Conservation (phyloP, 2,888 invertebrate species). For the Lamproptera curius region DNA sequence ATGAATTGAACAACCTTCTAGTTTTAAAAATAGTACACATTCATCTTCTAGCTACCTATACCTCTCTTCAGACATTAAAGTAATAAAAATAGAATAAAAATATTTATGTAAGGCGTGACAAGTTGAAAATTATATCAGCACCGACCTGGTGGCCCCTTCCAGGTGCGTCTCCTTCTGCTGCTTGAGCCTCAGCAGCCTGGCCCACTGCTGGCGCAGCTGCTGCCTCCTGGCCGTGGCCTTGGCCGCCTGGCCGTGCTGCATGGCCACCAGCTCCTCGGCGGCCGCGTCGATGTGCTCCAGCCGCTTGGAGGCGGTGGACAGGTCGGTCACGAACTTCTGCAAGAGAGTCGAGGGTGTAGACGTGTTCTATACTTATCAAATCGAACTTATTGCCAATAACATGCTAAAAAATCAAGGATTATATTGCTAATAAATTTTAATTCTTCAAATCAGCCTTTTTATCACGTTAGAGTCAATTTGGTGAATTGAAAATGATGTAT, state of each 20-base stretch:
- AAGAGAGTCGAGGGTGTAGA: too few species aligned
- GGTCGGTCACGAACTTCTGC: slow-evolving; percentile 94
- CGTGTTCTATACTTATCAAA: too few species aligned
- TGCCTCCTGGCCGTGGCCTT: slow-evolving; percentile 82
- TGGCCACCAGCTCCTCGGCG: slow-evolving; percentile 89
- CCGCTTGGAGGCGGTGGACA: slow-evolving; percentile 95
- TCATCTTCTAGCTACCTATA: too few species aligned
- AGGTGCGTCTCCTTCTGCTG: slow-evolving; percentile 93
- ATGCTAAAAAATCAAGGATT: too few species aligned
- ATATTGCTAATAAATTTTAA: too few species aligned
- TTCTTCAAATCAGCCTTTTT: too few species aligned
- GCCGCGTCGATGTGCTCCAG: slow-evolving; percentile 93
- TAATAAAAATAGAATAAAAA: background rate
- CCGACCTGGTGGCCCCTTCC: slow-evolving; percentile 90
- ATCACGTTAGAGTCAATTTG: too few species aligned
- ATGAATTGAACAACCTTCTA: too few species aligned
- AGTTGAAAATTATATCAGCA: background rate
- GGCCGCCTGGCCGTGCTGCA: slow-evolving; percentile 88
- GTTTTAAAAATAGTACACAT: too few species aligned
- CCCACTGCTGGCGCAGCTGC: slow-evolving; percentile 94
- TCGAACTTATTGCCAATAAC: too few species aligned
- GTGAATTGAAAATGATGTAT: too few species aligned
- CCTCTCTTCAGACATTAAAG: too few species aligned
- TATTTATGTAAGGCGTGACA: background rate
- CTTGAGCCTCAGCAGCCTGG: slow-evolving; percentile 89